Evolutionary conservation across 2,888 invertebrate genomes (phyloP), one percentile per base, ranked within the genome.

Genomic region (Polydrusus pterygomalis): DNA sequence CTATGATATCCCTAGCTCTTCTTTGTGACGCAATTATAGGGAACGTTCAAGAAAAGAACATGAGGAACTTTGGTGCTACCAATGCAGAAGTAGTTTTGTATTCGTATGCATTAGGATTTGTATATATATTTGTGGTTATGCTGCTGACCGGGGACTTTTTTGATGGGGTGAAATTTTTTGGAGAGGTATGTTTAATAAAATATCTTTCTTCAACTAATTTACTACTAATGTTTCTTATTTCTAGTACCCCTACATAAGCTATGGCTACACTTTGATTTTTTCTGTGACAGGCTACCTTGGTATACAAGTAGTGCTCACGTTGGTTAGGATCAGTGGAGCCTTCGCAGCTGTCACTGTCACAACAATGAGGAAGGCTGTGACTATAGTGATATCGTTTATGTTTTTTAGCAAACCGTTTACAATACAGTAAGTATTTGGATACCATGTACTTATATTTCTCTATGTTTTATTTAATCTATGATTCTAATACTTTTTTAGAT

Each of bases 1-100:
- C 91, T 0, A 93, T 95, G 89, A 95, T 95, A 81, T 94, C 93
- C 0, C 89, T 94, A 81, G 98, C 98, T 0, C 87, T 99, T 65
- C 88, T 97, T 2, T 98, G 97, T 83, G 98, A 99, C 88, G 98
- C 98, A 0, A 91, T 95, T 10, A 98, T 99, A 79, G 98, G 98
- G 18, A 99, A 99, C 88, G 95, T 98, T 0, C 98, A 99, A 88
- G 98, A 99, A 87, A 97, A 97, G 86, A 93, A 94, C 0, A 97
- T 99, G 95, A 95, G 95, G 83, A 91, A 92, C 77, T 91, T 93
- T 85, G 91, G 92, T 78, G 96, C 96, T 0, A 90, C 94, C 0
- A 97, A 96, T 87, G 94, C 95, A 79, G 98, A 98, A 90, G 94
- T 98, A 62, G 97, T 97, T 0, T 90, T 96, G 69, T 97, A 96